Percentiles rank a stretch among this genome's conserved stretches.
These are phyloP conservation scores for Sussaba pulchella DNA, from an alignment of 2,888 invertebrate genomes.

Conservation along the genomic window DNA sequence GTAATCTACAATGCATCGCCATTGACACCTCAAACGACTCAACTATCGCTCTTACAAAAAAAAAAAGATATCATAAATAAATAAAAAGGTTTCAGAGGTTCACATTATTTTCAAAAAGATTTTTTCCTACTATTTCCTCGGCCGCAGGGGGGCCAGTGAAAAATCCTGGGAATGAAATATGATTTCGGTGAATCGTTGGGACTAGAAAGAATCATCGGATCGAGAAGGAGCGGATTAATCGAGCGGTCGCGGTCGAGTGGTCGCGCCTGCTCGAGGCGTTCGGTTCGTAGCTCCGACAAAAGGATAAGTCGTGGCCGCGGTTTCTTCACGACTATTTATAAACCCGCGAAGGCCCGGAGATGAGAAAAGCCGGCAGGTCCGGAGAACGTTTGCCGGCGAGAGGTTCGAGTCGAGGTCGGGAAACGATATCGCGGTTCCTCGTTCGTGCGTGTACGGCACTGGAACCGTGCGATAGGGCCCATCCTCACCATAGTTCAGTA, in stretches of 20 bases:
- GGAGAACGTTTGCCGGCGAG: conserved; percentile 39
- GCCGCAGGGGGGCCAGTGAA: too few species aligned
- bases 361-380: conserved; percentile 63
- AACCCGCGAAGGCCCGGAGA: conserved; percentile 63
- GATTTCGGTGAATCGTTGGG: too few species aligned
- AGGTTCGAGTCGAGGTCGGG: conserved; percentile 64
- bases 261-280: conserved; percentile 28
- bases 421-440: conserved; percentile 50
- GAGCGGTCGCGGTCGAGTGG: conserved; percentile 54
- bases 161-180: too few species aligned
- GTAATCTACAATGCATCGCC: too few species aligned
- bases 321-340: conserved; percentile 68
- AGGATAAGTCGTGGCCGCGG: conserved; percentile 50
- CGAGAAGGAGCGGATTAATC: conserved; percentile 50
- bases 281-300: conserved; percentile 40
- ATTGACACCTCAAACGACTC: too few species aligned
- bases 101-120: too few species aligned
- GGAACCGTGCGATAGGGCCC: conserved; percentile 68
- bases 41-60: too few species aligned
- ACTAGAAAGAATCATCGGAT: conserved; percentile 27
- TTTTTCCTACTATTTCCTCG: too few species aligned
- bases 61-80: too few species aligned
- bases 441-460: conserved; percentile 69
- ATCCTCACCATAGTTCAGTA: conserved; percentile 76
- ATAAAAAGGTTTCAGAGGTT: too few species aligned